Conservation (phyloP, 2,797 vertebrate genomes). For the Xiphorhynchus erythropygius region DNA sequence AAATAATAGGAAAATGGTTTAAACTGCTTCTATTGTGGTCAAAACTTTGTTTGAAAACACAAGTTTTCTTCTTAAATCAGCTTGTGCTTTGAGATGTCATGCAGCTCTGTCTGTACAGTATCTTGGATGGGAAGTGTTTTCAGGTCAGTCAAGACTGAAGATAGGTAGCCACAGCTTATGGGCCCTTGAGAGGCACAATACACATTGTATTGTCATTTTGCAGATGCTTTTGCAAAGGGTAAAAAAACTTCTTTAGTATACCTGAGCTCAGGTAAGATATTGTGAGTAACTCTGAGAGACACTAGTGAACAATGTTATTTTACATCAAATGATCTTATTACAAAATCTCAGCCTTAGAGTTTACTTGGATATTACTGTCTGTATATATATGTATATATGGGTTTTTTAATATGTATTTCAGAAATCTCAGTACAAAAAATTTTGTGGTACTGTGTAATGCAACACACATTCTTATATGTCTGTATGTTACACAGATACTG, state of each 20-base stretch:
- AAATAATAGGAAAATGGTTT: not conserved
- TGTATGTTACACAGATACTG: not conserved
- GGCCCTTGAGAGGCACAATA: not conserved
- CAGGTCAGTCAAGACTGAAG: not conserved
- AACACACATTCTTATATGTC: not conserved
- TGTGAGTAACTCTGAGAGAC: not conserved
- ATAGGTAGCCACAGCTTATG: not conserved
- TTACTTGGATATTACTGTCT: not conserved
- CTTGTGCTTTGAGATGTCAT: not conserved
- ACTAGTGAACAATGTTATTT: not conserved
- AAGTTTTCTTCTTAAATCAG: not conserved
- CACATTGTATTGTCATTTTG: not conserved
- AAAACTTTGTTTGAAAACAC: not conserved
- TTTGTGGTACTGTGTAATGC: not conserved
- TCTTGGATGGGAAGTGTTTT: not conserved
- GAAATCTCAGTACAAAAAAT: not conserved
- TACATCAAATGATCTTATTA: not conserved
- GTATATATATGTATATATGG: not conserved
- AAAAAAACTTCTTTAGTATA: not conserved
- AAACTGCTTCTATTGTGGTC: not conserved
- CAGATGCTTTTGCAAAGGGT: not conserved
- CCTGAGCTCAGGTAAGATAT: not conserved
- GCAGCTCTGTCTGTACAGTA: not conserved
- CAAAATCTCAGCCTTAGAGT: constrained; percentile 34
- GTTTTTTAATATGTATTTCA: not conserved